phyloP scores from a whole-genome alignment of 1,140 invertebrate species.

The Globodera ellingtonae region DNA sequence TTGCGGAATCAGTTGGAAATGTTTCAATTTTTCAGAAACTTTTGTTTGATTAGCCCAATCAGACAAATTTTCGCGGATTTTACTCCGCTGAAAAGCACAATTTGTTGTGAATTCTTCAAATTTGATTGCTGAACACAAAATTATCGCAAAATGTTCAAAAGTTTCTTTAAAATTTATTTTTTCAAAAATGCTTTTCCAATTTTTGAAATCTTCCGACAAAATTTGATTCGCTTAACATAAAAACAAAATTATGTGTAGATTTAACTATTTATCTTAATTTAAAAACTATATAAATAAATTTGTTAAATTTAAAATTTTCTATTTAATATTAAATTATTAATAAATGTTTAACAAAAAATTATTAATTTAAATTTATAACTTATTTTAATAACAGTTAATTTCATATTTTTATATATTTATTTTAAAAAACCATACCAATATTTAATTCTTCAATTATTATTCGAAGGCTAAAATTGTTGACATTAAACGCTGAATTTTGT shows the following conservation, averaged over 20 bases:
- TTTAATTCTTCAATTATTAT: neutral
- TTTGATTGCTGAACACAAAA: neutral
- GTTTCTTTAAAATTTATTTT: neutral
- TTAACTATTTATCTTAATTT: too few relatives aligned
- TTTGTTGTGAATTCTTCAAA: neutral
- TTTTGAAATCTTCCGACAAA: neutral
- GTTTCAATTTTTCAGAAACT: neutral
- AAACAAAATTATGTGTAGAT: too few relatives aligned
- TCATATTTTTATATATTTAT: too few relatives aligned
- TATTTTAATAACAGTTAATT: neutral
- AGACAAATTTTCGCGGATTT: neutral
- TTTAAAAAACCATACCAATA: neutral
- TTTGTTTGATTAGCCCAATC: neutral
- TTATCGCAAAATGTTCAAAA: neutral
- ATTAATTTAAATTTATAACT: too few relatives aligned
- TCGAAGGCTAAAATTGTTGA: neutral
- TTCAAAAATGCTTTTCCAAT: neutral
- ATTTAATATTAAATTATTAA: neutral
- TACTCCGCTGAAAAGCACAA: neutral
- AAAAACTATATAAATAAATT: too few relatives aligned
- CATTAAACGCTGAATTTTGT: neutral
- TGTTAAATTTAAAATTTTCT: neutral
- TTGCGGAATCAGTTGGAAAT: neutral
- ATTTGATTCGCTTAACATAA: neutral
- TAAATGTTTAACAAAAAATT: neutral